These are phyloP conservation scores for Amphipoea lucens DNA, from an alignment of 2,888 invertebrate species.

Conservation along the genomic window DNA sequence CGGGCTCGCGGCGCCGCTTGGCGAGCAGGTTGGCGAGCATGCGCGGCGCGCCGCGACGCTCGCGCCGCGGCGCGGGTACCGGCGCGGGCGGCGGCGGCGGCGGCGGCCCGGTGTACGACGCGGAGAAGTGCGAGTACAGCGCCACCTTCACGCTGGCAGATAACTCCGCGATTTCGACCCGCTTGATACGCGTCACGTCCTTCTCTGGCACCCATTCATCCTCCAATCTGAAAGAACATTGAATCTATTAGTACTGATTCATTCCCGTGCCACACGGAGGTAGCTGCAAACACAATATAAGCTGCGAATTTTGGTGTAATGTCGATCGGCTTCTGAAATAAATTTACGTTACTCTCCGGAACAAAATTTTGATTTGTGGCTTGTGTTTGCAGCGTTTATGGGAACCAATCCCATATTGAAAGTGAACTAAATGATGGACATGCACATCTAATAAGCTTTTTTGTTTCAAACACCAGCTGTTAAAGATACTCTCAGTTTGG, in stretches of 20 bases:
- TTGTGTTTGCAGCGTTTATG: conserved; percentile 85
- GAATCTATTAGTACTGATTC: conserved; percentile 36
- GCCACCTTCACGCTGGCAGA: conserved; percentile 87
- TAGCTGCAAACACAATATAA: conserved; percentile 85
- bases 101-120: conserved; percentile 75
- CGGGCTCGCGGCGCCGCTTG: conserved; percentile 44
- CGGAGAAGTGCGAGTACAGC: conserved; percentile 88
- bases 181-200: conserved; percentile 91
- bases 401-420: conserved; percentile 80
- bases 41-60: conserved; percentile 15
- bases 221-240: conserved; percentile 91
- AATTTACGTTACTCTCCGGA: conserved; percentile 18
- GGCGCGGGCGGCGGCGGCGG: conserved; percentile 70
- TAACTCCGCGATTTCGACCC: conserved; percentile 89
- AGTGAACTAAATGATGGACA: conserved; percentile 42
- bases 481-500: conserved; percentile 45
- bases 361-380: conserved; percentile 19
- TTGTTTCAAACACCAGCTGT: conserved; percentile 2
- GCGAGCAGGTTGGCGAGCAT: conserved; percentile 21
- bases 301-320: conserved; percentile 52
- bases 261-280: conserved; percentile 81
- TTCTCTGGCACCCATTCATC: conserved; percentile 96
- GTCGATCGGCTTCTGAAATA: conserved; percentile 66
- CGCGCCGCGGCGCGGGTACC: conserved; percentile 72
- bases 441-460: conserved; percentile 47